These are phyloP conservation scores for Camelus dromedarius DNA, from an alignment of 2,113 vertebrate genomes.

Conservation along the genomic window DNA sequence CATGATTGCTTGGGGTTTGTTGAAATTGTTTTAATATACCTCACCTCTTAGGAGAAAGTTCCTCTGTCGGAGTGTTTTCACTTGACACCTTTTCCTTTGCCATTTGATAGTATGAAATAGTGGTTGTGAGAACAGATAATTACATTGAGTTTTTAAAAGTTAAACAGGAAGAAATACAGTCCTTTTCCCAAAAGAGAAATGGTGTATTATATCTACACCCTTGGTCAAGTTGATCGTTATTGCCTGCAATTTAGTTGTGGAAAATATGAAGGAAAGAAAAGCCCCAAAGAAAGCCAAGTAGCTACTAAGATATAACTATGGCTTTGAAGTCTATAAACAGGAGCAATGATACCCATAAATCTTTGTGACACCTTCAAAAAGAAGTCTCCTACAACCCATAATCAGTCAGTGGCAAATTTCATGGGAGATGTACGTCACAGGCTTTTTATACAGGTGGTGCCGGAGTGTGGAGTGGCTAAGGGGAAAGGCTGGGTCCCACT, in stretches of 20 bases:
- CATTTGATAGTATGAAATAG: background rate
- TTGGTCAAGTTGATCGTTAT: background rate
- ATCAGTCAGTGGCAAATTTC: background rate
- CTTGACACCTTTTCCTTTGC: background rate
- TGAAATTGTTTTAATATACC: background rate
- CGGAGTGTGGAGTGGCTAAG: background rate
- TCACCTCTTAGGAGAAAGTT: slow-evolving; percentile 60
- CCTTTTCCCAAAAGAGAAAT: background rate
- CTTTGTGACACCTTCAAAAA: background rate
- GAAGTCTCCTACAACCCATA: background rate
- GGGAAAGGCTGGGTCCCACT: background rate
- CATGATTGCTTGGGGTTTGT: background rate
- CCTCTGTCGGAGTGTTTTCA: background rate
- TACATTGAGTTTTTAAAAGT: background rate
- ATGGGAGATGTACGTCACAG: background rate
- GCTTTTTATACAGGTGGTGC: background rate
- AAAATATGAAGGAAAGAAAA: background rate
- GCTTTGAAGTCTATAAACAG: background rate
- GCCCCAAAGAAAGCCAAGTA: background rate
- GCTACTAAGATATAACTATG: background rate
- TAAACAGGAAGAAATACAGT: background rate
- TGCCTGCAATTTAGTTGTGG: background rate
- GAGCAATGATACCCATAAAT: background rate
- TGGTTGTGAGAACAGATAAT: background rate
- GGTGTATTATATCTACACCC: background rate